Conservation (phyloP, 2,797 vertebrate species). For the Spinus olivaceus region DNA sequence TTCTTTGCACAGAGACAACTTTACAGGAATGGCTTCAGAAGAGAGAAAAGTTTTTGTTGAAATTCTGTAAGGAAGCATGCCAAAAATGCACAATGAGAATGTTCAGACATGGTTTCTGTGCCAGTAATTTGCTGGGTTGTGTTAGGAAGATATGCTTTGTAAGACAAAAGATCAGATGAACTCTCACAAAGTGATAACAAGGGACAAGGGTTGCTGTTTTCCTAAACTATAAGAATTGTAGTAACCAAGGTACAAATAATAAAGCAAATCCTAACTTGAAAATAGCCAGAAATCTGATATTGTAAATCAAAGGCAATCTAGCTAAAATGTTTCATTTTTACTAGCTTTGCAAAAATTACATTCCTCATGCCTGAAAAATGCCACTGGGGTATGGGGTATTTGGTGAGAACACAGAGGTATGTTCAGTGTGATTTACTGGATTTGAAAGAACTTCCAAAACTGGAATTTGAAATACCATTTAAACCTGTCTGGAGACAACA, state of each 20-base stretch:
- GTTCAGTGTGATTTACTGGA: neutral
- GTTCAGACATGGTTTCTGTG: neutral
- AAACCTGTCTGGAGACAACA: neutral
- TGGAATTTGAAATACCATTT: neutral
- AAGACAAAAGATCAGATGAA: neutral
- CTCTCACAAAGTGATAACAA: neutral
- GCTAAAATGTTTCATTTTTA: neutral
- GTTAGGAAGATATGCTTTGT: neutral
- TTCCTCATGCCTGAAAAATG: neutral
- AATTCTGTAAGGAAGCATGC: neutral
- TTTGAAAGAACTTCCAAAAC: neutral
- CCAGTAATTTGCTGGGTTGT: neutral
- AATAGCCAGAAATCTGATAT: neutral
- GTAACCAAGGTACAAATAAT: neutral
- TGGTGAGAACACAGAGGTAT: neutral
- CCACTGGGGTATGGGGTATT: neutral
- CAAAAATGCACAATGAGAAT: neutral
- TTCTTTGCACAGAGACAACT: neutral
- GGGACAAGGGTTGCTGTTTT: neutral
- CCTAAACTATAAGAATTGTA: neutral
- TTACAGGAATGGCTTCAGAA: neutral
- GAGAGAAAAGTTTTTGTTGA: slow-evolving; percentile 2
- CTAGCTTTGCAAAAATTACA: neutral
- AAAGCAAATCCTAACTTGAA: neutral
- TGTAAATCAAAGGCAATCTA: neutral